Conservation (phyloP, 2,113 vertebrate genomes). For the Herpailurus yagouaroundi region DNA sequence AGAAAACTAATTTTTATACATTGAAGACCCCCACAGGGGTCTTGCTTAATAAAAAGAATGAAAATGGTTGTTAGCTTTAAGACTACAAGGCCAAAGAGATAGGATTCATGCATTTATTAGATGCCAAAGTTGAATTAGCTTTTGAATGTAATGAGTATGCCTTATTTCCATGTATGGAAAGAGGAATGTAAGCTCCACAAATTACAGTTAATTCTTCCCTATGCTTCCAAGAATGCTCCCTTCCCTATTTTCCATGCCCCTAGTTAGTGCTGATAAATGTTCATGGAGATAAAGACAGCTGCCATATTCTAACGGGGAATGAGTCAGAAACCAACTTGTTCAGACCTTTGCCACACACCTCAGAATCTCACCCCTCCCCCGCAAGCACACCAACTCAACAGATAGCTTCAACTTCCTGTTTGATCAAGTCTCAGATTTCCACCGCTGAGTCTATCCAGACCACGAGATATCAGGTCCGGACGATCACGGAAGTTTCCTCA, state of each 20-base stretch:
- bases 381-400: not conserved
- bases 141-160: not conserved
- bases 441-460: not conserved
- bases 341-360: not conserved
- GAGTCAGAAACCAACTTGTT: not conserved
- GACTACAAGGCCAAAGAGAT: not conserved
- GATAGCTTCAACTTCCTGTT: not conserved
- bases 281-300: not conserved
- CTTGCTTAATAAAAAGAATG: not conserved
- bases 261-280: not conserved
- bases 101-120: not conserved
- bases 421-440: not conserved
- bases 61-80: slow-evolving; percentile 3
- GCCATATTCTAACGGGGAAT: no score
- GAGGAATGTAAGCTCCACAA: not conserved
- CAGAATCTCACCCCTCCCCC: not conserved
- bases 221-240: not conserved
- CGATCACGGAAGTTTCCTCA: not conserved
- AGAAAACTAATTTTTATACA: slow-evolving; percentile 27
- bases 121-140: not conserved
- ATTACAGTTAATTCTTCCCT: not conserved
- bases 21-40: slow-evolving; percentile 30
- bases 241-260: not conserved
- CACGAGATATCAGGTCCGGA: not conserved
- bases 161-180: not conserved